Percentiles rank a stretch among this genome's conserved stretches.
These are phyloP conservation scores for Trogon melanurus DNA, from an alignment of 2,113 vertebrate genomes.

Conservation along the genomic window DNA sequence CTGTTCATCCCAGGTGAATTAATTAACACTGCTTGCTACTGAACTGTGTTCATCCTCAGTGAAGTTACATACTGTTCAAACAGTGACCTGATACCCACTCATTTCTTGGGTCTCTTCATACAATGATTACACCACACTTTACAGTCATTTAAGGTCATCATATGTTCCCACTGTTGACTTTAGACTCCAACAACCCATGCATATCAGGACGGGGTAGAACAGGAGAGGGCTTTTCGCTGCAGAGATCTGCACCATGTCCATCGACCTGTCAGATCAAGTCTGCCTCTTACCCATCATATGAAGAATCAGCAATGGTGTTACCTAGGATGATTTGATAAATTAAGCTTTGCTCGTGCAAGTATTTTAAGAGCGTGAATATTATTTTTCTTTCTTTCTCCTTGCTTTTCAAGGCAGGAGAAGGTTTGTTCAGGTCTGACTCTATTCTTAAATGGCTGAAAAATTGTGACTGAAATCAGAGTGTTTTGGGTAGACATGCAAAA, in stretches of 20 bases:
- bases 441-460: neutral
- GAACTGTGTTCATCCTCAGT: neutral
- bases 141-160: neutral
- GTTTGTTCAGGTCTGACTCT: neutral
- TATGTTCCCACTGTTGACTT: neutral
- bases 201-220: neutral
- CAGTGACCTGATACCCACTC: neutral
- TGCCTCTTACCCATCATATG: accelerated
- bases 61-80: neutral
- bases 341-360: neutral
- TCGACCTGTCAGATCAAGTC: neutral
- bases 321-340: neutral
- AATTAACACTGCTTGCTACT: neutral
- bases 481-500: neutral
- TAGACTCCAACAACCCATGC: neutral
- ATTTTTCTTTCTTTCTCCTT: neutral
- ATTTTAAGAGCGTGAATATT: neutral
- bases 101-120: neutral
- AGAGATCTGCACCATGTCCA: neutral
- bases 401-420: neutral
- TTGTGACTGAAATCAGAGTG: neutral
- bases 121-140: accelerated
- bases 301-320: neutral
- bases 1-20: neutral
- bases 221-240: neutral